A percentile compares a stretch with the other conserved stretches of the same genome.
phyloP scores from a whole-genome alignment of 2,888 invertebrate species.

The Napeogenes sylphis region DNA sequence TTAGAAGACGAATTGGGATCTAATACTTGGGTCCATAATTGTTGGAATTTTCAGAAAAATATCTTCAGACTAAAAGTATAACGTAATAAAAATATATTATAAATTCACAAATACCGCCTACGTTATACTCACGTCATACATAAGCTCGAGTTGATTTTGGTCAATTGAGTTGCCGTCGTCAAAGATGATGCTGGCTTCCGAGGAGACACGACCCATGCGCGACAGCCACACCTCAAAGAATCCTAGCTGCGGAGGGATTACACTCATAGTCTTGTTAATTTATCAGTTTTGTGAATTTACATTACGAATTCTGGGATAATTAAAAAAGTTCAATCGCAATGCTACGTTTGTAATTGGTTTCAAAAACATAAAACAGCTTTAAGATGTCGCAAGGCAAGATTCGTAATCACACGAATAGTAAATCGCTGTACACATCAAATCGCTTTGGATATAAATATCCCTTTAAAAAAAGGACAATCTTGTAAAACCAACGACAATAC shows the following conservation, averaged over 20 bases:
- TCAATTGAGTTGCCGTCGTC: conserved; percentile 93
- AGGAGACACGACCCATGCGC: conserved; percentile 88
- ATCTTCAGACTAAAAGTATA: too few species aligned
- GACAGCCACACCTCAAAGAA: conserved; percentile 98
- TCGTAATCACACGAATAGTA: too few species aligned
- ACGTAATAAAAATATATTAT: too few species aligned
- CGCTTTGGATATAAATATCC: background rate
- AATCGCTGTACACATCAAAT: background rate
- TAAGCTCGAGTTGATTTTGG: conserved; percentile 88
- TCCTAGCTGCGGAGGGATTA: conserved; percentile 75
- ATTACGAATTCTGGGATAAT: too few species aligned
- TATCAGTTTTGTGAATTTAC: conserved; percentile 10
- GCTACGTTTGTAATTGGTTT: background rate
- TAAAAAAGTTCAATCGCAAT: background rate
- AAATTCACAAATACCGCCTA: background rate
- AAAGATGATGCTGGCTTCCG: conserved; percentile 87
- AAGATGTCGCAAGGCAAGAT: background rate
- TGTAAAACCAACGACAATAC: conserved; percentile 40
- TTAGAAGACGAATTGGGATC: too few species aligned
- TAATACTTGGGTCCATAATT: too few species aligned
- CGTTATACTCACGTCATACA: conserved; percentile 84
- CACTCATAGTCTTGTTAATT: conserved; percentile 35
- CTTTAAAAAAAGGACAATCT: background rate
- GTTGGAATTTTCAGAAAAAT: too few species aligned
- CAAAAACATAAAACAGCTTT: background rate